phyloP scores from a whole-genome alignment of 2,888 invertebrate genomes.

The Apodemia duryi region DNA sequence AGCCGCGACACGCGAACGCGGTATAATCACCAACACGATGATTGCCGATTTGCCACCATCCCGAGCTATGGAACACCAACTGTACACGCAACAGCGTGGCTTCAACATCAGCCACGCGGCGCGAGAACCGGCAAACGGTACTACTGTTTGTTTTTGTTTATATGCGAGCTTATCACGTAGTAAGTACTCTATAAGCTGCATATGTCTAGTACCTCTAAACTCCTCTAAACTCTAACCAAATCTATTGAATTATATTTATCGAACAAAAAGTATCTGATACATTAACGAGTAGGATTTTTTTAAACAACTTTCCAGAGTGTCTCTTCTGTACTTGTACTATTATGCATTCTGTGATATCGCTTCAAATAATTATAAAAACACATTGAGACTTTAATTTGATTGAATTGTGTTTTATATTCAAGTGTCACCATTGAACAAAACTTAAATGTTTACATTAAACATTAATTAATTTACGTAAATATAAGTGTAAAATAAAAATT shows the following conservation, averaged over 20 bases:
- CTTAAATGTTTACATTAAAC: too few relatives aligned
- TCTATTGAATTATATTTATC: not conserved
- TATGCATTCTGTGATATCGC: too few relatives aligned
- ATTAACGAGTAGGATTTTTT: too few relatives aligned
- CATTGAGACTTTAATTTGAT: too few relatives aligned
- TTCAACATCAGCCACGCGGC: slow-evolving; percentile 34
- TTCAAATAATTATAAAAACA: too few relatives aligned
- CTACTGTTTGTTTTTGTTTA: slow-evolving; percentile 47
- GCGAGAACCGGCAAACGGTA: slow-evolving; percentile 50
- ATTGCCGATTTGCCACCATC: slow-evolving; percentile 61
- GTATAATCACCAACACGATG: slow-evolving; percentile 45
- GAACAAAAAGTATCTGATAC: too few relatives aligned
- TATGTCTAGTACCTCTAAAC: not conserved
- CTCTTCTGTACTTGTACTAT: too few relatives aligned
- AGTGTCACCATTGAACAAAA: too few relatives aligned
- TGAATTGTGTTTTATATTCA: too few relatives aligned
- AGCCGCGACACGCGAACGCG: slow-evolving; percentile 49
- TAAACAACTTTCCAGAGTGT: too few relatives aligned
- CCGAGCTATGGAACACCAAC: slow-evolving; percentile 45
- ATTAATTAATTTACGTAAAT: too few relatives aligned
- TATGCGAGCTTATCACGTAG: slow-evolving; percentile 45
- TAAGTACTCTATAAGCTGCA: slow-evolving; percentile 32
- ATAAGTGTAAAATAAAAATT: too few relatives aligned
- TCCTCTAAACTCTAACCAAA: slow-evolving; percentile 2
- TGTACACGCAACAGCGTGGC: slow-evolving; percentile 38